Base-by-base conservation (phyloP, 2,113 vertebrate genomes). In the Girardinichthys multiradiatus region DNA sequence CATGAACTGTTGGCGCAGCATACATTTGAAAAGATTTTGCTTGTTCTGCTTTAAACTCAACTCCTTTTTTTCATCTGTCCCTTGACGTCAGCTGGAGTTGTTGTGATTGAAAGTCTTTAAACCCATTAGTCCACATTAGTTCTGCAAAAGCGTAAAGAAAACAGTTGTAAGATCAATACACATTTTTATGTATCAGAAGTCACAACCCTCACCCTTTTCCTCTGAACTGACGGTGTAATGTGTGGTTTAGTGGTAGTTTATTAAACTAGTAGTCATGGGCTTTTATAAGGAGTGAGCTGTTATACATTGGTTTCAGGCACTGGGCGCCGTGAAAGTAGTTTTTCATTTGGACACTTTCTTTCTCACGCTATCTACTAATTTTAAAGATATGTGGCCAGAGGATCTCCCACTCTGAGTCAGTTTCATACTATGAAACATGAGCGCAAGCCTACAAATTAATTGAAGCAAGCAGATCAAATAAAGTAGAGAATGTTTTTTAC, bases 131-230 rank as follows among this genome's bases (percentile, higher is more conserved):
- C 4, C 19, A 51, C 48, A 24, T 51, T 51, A 51, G 48, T 24
- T 51, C 21, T 51, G 17, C 48, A 51, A 24, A 51, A 51, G 48
- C 48, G 24, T 51, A 71, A 84, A 80, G 60, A 78, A 45, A 45
- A 45, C 42, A 45, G 42, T 82, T 86, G 81, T 85, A 81, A 81
- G 89, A 92, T 93, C 90, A 69, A 87, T 90, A 76, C 64, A 1
- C 2, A 2, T 3, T 62, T 61, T 31, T 62, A 54, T 10, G 48
- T 54, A 54, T 54, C 48, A 68, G 62, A 77, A 79, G 76, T 73
- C 68, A 75, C n/a, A 39, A 70, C 42, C 48, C 21, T 7, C 4
- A 67, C 65, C 51, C 64, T 51, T 76, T 66, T 72, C 33, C 80
- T 78, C 85, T 67, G 64, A 84, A 78, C 79, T 68, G 64, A 68